Conservation (phyloP, 2,888 invertebrate species). For the Carcina quercana region DNA sequence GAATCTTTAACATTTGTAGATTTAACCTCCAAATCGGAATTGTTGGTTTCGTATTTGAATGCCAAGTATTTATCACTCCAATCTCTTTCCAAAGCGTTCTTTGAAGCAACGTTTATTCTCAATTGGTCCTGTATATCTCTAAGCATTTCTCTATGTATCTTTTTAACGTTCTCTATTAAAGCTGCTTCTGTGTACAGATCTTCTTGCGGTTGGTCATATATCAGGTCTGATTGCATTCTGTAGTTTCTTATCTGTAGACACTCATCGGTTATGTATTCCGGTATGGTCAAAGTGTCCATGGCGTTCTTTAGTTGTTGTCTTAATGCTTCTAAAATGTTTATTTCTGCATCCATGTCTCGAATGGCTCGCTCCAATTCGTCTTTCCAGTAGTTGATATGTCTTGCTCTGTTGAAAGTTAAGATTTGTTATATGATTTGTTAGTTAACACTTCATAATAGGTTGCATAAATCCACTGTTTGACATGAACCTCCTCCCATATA, state of each 20-base stretch:
- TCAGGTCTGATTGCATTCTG: slow-evolving; percentile 82
- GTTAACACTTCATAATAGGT: too few species aligned
- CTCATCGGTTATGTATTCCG: slow-evolving; percentile 74
- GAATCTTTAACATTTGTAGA: slow-evolving; percentile 83
- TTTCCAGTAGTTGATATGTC: slow-evolving; percentile 66
- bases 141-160: slow-evolving; percentile 76
- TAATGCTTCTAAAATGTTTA: slow-evolving; percentile 42
- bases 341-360: slow-evolving; percentile 56
- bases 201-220: slow-evolving; percentile 84
- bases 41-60: slow-evolving; percentile 82
- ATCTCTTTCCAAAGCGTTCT: slow-evolving; percentile 86
- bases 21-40: slow-evolving; percentile 80
- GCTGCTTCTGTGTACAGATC: slow-evolving; percentile 82
- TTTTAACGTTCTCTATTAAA: slow-evolving; percentile 80
- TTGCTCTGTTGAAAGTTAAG: too few species aligned
- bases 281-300: slow-evolving; percentile 47
- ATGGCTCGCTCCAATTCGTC: slow-evolving; percentile 57
- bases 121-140: slow-evolving; percentile 81
- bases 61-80: slow-evolving; percentile 93
- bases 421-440: too few species aligned
- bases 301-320: slow-evolving; percentile 65
- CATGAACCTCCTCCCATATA: too few species aligned
- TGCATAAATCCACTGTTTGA: too few species aligned
- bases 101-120: slow-evolving; percentile 82
- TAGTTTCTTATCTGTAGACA: slow-evolving; percentile 79